Evolutionary conservation across 2,113 vertebrate species (phyloP), one percentile per base, ranked within the genome.

Genomic region (Cyrtonyx montezumae): DNA sequence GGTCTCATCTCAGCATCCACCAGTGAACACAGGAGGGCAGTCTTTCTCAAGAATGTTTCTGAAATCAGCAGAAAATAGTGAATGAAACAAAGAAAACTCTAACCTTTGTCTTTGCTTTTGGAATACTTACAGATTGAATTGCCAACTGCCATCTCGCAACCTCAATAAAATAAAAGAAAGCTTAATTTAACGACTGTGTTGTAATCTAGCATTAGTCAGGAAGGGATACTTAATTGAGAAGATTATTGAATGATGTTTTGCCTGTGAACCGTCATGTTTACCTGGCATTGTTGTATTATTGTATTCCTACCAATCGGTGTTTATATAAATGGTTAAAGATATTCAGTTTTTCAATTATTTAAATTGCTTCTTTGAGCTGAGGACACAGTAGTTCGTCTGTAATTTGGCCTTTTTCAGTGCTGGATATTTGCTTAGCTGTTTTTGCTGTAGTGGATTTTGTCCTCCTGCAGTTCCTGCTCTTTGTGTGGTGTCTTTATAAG

Each of bases 21-120:
- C 1, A 22, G 9, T 76, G 87, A 56, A 89, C 98, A 61, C 97
- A 90, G 67, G 98, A 96, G 97, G 98, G 98, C 98, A 97, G 90
- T 85, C 95, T 97, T 96, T 78, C 88, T 93, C 96, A 91, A 43
- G n/a, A 26, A 51, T 95, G 76, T 59, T 65, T 2, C 34, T 55
- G 71, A 58, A 48, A 18, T 32, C 16, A 63, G 34, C 8, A 3
- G 9, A 69, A 70, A 90, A 63, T 22, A 42, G 43, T 93, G 74
- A 85, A 67, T 70, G 93, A 94, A 96, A 97, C 97, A 96, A 97
- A 97, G 97, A 58, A 66, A 84, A 49, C 70, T 79, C 58, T 36
- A 81, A 63, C 67, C 91, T 95, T 95, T 96, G 86, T 95, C 86
- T 92, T 68, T 63, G 12, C 37, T 73, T 87, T 79, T 85, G 53